phyloP scores from a whole-genome alignment of 2,888 invertebrate genomes.

The Desoria tigrina region DNA sequence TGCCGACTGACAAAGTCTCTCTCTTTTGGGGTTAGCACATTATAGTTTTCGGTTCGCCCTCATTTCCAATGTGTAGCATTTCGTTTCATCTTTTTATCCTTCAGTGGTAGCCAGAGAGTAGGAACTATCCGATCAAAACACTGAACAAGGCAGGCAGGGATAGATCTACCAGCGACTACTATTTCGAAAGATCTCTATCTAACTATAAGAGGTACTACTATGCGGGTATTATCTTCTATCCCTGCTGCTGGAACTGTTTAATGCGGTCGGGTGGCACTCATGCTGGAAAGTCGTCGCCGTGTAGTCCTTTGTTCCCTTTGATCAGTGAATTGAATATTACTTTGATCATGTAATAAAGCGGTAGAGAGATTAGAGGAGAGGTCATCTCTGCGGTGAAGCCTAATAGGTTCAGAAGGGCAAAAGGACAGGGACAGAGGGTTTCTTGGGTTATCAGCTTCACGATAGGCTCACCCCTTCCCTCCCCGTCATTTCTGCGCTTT shows the following conservation, averaged over 20 bases:
- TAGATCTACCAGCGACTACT: too few relatives aligned
- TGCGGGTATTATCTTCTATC: too few relatives aligned
- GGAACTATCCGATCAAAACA: constrained; percentile 1
- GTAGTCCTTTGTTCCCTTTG: constrained; percentile 51
- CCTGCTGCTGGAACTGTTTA: constrained; percentile 12
- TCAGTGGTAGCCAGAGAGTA: background rate
- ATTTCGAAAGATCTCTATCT: too few relatives aligned
- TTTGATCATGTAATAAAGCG: constrained; percentile 53
- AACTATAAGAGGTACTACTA: too few relatives aligned
- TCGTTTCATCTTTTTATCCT: constrained; percentile 18
- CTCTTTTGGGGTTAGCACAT: background rate
- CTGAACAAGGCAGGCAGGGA: too few relatives aligned
- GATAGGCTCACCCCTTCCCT: too few relatives aligned
- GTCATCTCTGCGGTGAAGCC: constrained; percentile 53
- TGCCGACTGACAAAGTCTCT: constrained; percentile 2
- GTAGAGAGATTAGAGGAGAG: constrained; percentile 50
- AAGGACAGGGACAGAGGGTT: too few relatives aligned
- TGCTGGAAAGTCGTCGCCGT: background rate
- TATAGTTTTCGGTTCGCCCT: background rate
- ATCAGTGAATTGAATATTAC: constrained; percentile 51
- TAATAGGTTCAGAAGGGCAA: constrained; percentile 30
- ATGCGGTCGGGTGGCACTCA: constrained; percentile 21
- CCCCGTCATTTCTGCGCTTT: too few relatives aligned
- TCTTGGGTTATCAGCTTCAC: too few relatives aligned
- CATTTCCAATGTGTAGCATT: constrained; percentile 6